Base-by-base conservation (phyloP, 2,888 invertebrate species). In the Rhagophthalmus giganteus region DNA sequence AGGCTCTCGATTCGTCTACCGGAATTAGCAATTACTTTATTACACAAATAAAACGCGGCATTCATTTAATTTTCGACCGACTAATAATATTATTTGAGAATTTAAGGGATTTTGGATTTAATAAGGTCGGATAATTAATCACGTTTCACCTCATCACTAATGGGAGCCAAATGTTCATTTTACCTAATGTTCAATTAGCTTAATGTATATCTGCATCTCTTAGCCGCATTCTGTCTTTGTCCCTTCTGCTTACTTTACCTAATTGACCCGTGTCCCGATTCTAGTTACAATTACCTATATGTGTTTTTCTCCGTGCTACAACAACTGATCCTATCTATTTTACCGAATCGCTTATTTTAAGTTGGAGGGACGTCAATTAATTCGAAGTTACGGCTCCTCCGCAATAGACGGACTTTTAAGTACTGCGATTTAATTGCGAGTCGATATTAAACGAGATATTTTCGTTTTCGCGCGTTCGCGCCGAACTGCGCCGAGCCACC, bases 131-230 rank as follows among this genome's bases (percentile, higher is more conserved):
- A 69, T 73, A 73, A 74, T 73, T 73, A 73, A 73, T 73, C 73
- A 73, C 70, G 69, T 68, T 65, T 66, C 62, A 68, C 66, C 66
- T 71, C 70, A 72, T 71, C 71, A 65, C 71, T 73, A 74, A 74
- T 74, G 74, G 73, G 71, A 70, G 71, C 72, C 72, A 72, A 74
- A 72, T 72, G 73, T 72, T 74, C 74, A 74, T 73, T 75, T 74
- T 73, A 74, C 73, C 74, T 75, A 76, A 76, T 76, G 75, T 75
- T 75, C 75, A 76, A 75, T 76, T 76, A 76, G 71, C 69, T 72
- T 75, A 76, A 76, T 76, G 76, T 74, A 74, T 72, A 74, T 76
- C 75, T 73, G 70, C 74, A 73, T 73, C 73, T 72, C 70, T 66
- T 64, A 63, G 61, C n/a, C 59, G 57, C 60, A 60, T 54, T 63